Percentiles rank a stretch among this genome's conserved stretches.
phyloP scores from a whole-genome alignment of 2,113 vertebrate species.

The Lagopus leucura region DNA sequence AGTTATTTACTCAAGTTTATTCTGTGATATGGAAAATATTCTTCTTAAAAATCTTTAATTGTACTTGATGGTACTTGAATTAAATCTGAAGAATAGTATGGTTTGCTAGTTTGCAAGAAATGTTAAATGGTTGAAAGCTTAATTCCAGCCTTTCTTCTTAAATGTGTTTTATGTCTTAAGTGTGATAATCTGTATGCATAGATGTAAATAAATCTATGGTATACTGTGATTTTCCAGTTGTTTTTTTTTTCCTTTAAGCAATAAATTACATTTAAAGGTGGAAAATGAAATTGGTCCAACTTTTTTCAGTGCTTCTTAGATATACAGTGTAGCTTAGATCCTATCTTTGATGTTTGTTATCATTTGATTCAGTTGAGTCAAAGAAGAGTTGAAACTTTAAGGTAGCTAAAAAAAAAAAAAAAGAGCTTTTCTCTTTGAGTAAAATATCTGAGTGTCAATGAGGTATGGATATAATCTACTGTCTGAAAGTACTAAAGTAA shows the following conservation, averaged over 20 bases:
- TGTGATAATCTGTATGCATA: background rate
- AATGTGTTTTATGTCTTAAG: background rate
- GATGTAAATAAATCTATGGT: background rate
- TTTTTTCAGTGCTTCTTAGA: background rate
- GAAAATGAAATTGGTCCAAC: background rate
- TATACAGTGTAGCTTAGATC: background rate
- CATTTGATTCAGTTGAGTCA: background rate
- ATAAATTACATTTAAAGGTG: background rate
- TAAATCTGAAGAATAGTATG: rapidly evolving
- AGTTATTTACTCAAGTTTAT: background rate
- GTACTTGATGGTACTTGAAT: background rate
- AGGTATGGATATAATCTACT: background rate
- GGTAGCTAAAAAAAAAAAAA: background rate
- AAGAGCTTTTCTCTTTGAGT: background rate
- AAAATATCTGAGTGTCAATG: background rate
- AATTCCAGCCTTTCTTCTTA: background rate
- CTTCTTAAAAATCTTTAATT: background rate
- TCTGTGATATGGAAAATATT: background rate
- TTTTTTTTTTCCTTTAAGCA: background rate
- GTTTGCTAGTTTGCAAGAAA: background rate
- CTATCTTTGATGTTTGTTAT: background rate
- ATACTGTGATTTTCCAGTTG: background rate
- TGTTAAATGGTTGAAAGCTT: background rate
- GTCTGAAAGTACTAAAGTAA: rapidly evolving
- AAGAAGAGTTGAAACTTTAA: background rate